Conservation (phyloP, 2,888 invertebrate genomes). For the Encarsia formosa region DNA sequence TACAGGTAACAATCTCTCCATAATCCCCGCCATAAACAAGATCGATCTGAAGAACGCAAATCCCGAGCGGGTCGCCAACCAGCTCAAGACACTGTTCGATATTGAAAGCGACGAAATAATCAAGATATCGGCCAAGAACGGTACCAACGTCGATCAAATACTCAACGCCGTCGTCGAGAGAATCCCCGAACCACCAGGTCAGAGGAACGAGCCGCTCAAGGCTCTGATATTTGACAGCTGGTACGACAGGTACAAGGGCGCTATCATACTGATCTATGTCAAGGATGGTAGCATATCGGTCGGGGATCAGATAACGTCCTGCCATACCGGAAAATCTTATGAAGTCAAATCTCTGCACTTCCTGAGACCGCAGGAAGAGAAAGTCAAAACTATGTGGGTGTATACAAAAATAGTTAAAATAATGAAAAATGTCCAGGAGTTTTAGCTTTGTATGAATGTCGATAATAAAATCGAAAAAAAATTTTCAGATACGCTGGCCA, state of each 20-base stretch:
- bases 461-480: too few species aligned
- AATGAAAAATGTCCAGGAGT: too few species aligned
- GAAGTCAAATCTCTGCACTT: constrained; percentile 75
- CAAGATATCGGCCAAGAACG: constrained; percentile 87
- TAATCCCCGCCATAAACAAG: constrained; percentile 94
- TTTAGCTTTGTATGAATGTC: too few species aligned
- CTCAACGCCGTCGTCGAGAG: constrained; percentile 72
- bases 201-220: constrained; percentile 62
- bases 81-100: constrained; percentile 77
- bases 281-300: constrained; percentile 69
- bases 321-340: constrained; percentile 69
- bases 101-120: constrained; percentile 70
- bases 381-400: constrained; percentile 61
- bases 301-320: constrained; percentile 73
- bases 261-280: constrained; percentile 72
- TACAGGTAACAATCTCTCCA: constrained; percentile 69
- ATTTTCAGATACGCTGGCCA: constrained; percentile 73
- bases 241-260: constrained; percentile 85
- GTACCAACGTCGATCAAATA: constrained; percentile 75
- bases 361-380: constrained; percentile 71
- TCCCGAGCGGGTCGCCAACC: constrained; percentile 75
- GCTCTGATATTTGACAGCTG: constrained; percentile 91
- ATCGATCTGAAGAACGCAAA: constrained; percentile 90
- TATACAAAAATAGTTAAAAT: constrained; percentile 4
- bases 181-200: constrained; percentile 70